A percentile compares a stretch with the other conserved stretches of the same genome.
phyloP scores from a whole-genome alignment of 2,888 invertebrate genomes.

The Apodemia mormo region DNA sequence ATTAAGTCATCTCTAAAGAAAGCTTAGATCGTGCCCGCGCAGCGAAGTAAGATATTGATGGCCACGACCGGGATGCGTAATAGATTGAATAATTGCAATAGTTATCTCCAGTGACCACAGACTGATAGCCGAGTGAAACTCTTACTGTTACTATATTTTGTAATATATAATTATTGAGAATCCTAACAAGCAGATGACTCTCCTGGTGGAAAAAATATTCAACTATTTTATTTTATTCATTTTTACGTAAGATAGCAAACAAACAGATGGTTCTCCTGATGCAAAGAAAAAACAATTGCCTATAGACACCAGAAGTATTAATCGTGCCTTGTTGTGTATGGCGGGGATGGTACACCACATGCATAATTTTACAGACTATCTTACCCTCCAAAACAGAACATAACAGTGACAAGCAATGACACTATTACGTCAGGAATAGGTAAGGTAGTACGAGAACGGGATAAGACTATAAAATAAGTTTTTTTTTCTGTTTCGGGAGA shows the following conservation, averaged over 20 bases:
- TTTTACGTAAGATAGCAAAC: too few relatives aligned
- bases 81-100: conserved; percentile 14
- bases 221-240: too few relatives aligned
- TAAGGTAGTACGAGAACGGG: too few relatives aligned
- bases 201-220: background rate
- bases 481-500: too few relatives aligned
- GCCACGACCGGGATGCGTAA: conserved; percentile 13
- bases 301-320: too few relatives aligned
- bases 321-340: too few relatives aligned
- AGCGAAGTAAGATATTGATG: background rate
- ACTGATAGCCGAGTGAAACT: background rate
- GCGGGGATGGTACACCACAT: too few relatives aligned
- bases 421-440: too few relatives aligned
- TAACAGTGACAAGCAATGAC: too few relatives aligned
- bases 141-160: background rate
- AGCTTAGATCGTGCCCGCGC: conserved; percentile 8
- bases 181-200: background rate
- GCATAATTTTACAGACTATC: background rate
- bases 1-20: conserved; percentile 16
- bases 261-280: too few relatives aligned
- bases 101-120: conserved; percentile 10
- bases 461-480: too few relatives aligned
- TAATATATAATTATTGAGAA: background rate
- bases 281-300: too few relatives aligned
- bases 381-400: background rate